Evolutionary conservation across 2,113 vertebrate genomes (phyloP).

Genomic region (Chascanopsetta lugubris): DNA sequence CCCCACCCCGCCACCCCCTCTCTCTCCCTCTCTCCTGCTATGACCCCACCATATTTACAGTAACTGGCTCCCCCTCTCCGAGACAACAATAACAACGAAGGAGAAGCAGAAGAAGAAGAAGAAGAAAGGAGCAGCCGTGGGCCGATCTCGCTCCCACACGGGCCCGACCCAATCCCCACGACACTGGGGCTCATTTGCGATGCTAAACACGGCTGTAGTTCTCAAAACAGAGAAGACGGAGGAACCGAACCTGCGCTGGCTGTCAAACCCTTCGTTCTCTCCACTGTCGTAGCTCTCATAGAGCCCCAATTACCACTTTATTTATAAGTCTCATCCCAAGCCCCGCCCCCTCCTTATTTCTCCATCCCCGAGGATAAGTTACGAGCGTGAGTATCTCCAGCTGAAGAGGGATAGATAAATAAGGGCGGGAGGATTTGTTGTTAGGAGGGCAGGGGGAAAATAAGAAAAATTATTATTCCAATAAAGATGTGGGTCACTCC

Average conservation of each 20-base stretch:
- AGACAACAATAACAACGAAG: constrained; percentile 13
- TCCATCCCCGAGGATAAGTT: constrained; percentile 37
- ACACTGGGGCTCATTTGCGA: constrained; percentile 37
- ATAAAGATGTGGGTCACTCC: constrained; percentile 57
- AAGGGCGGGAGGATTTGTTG: constrained; percentile 3
- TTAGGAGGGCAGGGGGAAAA: constrained; percentile 11
- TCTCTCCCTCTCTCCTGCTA: constrained; percentile 5
- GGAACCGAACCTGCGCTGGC: constrained; percentile 59
- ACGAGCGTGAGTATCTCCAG: constrained; percentile 21
- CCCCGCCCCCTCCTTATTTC: constrained; percentile 44
- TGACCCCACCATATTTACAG: constrained; percentile 26
- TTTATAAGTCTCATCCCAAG: constrained; percentile 53
- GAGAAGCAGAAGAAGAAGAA: no score
- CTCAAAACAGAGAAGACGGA: constrained; percentile 2
- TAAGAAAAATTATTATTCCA: constrained; percentile 39
- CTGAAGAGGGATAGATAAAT: constrained; percentile 43
- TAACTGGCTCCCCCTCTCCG: constrained; percentile 15
- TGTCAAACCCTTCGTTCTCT: constrained; percentile 58
- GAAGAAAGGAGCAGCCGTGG: constrained; percentile 24
- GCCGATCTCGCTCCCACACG: constrained; percentile 18
- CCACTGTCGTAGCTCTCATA: constrained; percentile 61
- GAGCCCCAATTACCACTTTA: constrained; percentile 62
- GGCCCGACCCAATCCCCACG: constrained; percentile 20
- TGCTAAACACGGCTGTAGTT: constrained; percentile 39
- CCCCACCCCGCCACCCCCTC: no score